phyloP scores from a whole-genome alignment of 2,797 vertebrate genomes.

The Delichon dasypus region DNA sequence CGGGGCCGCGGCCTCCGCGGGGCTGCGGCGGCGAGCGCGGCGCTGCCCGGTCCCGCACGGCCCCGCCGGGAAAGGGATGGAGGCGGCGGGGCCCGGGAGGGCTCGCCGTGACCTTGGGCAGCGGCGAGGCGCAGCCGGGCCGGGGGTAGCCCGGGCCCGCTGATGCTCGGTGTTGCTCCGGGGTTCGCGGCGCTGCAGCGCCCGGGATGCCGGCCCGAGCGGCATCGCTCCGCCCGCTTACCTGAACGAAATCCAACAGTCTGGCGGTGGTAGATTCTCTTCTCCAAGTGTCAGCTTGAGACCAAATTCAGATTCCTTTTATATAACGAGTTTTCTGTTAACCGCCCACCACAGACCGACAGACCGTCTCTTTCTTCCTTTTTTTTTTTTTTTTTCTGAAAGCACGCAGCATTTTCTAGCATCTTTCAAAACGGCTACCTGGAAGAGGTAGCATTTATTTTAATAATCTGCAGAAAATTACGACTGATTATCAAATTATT shows the following conservation, averaged over 20 bases:
- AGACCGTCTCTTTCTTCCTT: not conserved
- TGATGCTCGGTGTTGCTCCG: not conserved
- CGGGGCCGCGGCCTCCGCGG: not conserved
- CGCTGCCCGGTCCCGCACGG: not conserved
- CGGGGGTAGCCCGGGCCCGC: not conserved
- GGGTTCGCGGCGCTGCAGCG: not conserved
- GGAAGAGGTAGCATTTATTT: not conserved
- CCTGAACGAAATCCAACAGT: accelerated
- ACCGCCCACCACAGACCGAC: not conserved
- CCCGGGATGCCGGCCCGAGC: not conserved
- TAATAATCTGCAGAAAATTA: not conserved
- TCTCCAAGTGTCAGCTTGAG: not conserved
- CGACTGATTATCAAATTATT: not conserved
- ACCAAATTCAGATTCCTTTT: not conserved
- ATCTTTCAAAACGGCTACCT: not conserved
- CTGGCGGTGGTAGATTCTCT: not conserved
- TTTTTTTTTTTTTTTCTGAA: not conserved
- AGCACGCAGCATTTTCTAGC: not conserved
- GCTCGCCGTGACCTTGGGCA: constrained; percentile 7
- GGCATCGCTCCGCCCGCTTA: not conserved
- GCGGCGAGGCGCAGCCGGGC: not conserved
- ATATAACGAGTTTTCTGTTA: not conserved
- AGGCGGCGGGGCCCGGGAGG: not conserved
- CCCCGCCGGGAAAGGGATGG: not conserved
- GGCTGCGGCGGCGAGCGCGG: not conserved